Evolutionary conservation across 2,888 invertebrate species (phyloP).

Genomic region (Nomada ruficornis): DNA sequence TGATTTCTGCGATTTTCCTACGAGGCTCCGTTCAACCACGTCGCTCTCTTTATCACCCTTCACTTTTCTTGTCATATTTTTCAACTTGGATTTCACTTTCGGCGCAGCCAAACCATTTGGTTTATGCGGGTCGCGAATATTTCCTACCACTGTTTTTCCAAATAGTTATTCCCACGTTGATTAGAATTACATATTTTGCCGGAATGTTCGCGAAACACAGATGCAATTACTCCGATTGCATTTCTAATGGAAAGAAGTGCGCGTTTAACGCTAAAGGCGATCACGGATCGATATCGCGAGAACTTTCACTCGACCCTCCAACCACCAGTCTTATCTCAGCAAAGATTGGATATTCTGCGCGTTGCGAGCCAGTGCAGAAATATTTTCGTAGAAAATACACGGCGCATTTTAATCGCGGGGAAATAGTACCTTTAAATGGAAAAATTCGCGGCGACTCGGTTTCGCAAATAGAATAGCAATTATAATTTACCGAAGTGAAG

Average conservation of each 20-base stretch:
- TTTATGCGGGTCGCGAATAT: no score
- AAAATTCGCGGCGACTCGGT: constrained; percentile 15
- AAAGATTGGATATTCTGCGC: not conserved
- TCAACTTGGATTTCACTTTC: no score
- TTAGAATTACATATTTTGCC: no score
- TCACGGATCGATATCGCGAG: constrained; percentile 28
- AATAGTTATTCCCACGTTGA: no score
- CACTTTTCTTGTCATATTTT: no score
- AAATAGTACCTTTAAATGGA: constrained; percentile 17
- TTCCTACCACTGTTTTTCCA: no score
- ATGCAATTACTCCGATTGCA: not conserved
- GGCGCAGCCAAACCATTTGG: no score
- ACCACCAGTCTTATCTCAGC: constrained; percentile 5
- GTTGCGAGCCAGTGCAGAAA: not conserved
- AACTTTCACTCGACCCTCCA: constrained; percentile 33
- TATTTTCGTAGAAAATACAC: constrained; percentile 3
- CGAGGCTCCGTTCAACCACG: no score
- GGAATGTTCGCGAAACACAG: not conserved
- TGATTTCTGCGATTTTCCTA: no score
- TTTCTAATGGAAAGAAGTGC: not conserved
- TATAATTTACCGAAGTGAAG: constrained; percentile 15
- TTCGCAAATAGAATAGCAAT: constrained; percentile 23
- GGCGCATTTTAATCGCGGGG: constrained; percentile 1
- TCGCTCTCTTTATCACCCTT: no score
- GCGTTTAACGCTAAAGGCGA: not conserved